Percentiles rank a stretch among this genome's conserved stretches.
Conservation (phyloP, 2,113 vertebrate species). For the Rissa tridactyla region DNA sequence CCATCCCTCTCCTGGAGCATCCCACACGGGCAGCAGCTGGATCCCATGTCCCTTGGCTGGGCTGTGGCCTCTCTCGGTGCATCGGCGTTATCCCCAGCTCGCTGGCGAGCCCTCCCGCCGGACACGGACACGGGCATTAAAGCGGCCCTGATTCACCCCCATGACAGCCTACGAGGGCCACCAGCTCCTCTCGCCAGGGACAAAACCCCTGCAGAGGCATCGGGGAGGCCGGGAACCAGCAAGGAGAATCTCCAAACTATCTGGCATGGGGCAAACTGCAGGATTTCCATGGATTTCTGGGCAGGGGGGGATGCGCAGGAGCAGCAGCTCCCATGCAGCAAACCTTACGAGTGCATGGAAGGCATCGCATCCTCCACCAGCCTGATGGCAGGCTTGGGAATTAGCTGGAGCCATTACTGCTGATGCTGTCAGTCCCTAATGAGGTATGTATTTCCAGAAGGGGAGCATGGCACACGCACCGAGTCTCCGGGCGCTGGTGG, state of each 20-base stretch:
- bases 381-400: accelerated
- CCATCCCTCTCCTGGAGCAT: neutral
- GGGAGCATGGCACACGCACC: neutral
- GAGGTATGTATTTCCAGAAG: neutral
- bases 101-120: accelerated
- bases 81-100: accelerated
- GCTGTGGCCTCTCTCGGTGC: neutral
- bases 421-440: neutral
- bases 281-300: accelerated
- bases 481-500: neutral
- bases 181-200: neutral
- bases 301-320: neutral
- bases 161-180: accelerated
- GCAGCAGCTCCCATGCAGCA: neutral
- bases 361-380: neutral
- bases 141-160: neutral
- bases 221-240: accelerated
- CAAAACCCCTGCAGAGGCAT: neutral
- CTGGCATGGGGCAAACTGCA: accelerated
- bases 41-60: neutral
- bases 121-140: accelerated
- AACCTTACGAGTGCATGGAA: accelerated
- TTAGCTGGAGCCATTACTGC: neutral
- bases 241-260: neutral
- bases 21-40: neutral